Percentiles rank a stretch among this genome's conserved stretches.
phyloP scores from a whole-genome alignment of 2,113 vertebrate genomes.

The Marmota monax region DNA sequence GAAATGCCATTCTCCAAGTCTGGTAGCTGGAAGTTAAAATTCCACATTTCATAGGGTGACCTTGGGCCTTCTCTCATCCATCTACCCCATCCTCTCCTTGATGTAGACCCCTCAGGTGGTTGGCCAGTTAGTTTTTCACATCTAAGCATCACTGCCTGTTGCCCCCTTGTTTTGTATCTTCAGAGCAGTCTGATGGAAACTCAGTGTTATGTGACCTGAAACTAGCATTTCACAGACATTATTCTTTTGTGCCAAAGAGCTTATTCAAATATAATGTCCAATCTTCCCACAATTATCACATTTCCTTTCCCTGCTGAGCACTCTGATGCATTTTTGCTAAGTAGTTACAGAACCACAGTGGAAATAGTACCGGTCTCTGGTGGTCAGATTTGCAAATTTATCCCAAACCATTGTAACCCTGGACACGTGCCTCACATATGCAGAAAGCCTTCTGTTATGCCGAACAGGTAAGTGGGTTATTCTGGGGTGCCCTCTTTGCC shows the following conservation, averaged over 20 bases:
- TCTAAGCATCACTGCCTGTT: not conserved
- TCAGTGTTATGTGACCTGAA: not conserved
- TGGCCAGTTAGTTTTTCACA: not conserved
- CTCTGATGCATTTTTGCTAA: slow-evolving; percentile 78
- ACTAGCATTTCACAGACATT: slow-evolving; percentile 52
- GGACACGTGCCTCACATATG: slow-evolving; percentile 31
- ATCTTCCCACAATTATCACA: slow-evolving; percentile 77
- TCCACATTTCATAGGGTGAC: not conserved
- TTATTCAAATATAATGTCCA: slow-evolving; percentile 61
- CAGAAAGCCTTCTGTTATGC: slow-evolving; percentile 63
- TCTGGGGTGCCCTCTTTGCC: slow-evolving; percentile 62
- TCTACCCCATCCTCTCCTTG: not conserved
- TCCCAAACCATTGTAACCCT: slow-evolving; percentile 16
- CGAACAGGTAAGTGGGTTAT: slow-evolving; percentile 74
- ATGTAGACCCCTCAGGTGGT: not conserved
- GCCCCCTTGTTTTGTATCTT: slow-evolving; percentile 32
- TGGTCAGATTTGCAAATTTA: slow-evolving; percentile 78
- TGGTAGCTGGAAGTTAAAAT: not conserved
- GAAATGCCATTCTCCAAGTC: not conserved
- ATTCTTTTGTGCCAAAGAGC: slow-evolving; percentile 66
- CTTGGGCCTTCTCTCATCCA: not conserved
- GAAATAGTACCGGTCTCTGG: slow-evolving; percentile 68
- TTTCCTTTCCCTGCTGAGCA: slow-evolving; percentile 77
- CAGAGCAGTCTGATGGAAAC: slow-evolving; percentile 27
- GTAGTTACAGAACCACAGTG: slow-evolving; percentile 63